A percentile compares a stretch with the other conserved stretches of the same genome.
phyloP scores from a whole-genome alignment of 1,140 invertebrate species.

The Drosophila neocordata region DNA sequence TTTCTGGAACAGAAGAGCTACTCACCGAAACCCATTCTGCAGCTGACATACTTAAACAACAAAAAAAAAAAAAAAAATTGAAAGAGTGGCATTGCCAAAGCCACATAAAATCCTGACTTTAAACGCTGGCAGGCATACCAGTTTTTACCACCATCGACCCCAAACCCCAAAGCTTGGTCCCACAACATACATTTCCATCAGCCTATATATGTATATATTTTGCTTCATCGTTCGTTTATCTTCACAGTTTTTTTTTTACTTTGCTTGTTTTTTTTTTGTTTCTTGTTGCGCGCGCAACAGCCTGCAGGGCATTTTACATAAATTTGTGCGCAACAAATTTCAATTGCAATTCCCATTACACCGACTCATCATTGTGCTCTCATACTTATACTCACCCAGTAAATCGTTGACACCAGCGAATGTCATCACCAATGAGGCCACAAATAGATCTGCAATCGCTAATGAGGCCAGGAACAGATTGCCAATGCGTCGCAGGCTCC shows the following conservation, averaged over 20 bases:
- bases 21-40: constrained; percentile 33
- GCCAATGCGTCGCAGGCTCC: constrained; percentile 94
- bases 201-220: constrained; percentile 9
- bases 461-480: constrained; percentile 97
- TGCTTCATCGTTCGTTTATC: constrained; percentile 18
- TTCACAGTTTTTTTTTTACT: constrained; percentile 5
- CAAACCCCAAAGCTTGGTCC: neutral
- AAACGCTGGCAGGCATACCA: constrained; percentile 67
- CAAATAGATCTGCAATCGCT: constrained; percentile 97
- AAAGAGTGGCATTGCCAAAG: constrained; percentile 47
- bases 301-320: constrained; percentile 74
- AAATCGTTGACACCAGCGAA: constrained; percentile 95
- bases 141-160: constrained; percentile 19
- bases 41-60: constrained; percentile 69
- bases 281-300: constrained; percentile 37
- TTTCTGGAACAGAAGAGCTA: constrained; percentile 26
- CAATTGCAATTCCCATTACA: constrained; percentile 69
- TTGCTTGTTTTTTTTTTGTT: constrained; percentile 11
- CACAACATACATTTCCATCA: constrained; percentile 30
- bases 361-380: constrained; percentile 14
- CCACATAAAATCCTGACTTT: constrained; percentile 59
- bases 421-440: constrained; percentile 97
- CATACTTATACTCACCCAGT: constrained; percentile 84
- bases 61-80: too few relatives aligned
- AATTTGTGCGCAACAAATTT: constrained; percentile 64